Percentiles rank a stretch among this genome's conserved stretches.
Evolutionary conservation across 1,140 invertebrate genomes (phyloP).

Genomic region (Dolichoris vasculosae): DNA sequence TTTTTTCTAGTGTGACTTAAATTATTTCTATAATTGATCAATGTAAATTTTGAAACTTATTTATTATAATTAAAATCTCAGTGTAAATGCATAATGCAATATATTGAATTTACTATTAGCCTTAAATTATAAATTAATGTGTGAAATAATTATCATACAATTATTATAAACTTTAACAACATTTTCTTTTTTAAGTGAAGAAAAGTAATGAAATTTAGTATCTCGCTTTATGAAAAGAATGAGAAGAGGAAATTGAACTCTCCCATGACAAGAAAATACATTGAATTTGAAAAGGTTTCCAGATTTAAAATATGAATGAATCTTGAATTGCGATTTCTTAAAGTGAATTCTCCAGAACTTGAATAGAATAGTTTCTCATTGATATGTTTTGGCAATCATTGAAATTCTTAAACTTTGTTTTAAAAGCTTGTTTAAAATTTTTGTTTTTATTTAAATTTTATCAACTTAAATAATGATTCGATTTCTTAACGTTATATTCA

Average conservation of each 20-base stretch:
- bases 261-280: constrained; percentile 2
- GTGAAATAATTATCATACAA: neutral
- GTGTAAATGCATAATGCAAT: no score
- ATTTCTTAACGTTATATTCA: no score
- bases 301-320: constrained; percentile 4
- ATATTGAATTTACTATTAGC: no score
- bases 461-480: no score
- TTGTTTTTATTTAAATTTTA: neutral
- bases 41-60: no score
- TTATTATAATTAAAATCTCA: no score
- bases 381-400: neutral
- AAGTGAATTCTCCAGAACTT: neutral
- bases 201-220: neutral
- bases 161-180: neutral
- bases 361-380: neutral
- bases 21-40: no score
- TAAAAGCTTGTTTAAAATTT: neutral
- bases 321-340: neutral
- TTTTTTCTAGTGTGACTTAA: no score
- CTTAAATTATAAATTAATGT: neutral
- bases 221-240: neutral
- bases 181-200: neutral
- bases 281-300: constrained; percentile 1
- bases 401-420: neutral
- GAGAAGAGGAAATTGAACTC: neutral